Evolutionary conservation across 2,888 invertebrate species (phyloP), one percentile per base, ranked within the genome.

Genomic region (Scotopteryx bipunctaria): DNA sequence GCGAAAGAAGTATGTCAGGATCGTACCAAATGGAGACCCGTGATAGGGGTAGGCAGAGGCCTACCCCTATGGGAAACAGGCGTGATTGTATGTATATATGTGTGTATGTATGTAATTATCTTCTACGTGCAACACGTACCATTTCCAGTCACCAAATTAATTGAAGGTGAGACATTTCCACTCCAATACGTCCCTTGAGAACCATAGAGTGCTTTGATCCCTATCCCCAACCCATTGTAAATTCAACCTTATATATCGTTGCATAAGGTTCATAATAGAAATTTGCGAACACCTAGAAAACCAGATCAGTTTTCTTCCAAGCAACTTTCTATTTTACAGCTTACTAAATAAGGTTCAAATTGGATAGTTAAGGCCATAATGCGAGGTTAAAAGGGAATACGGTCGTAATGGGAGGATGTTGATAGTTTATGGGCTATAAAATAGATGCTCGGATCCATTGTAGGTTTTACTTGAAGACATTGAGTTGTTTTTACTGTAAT

Each of bases 351-450:
- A 37, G 33, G 33, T 44, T 32, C 11, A 27, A 33, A 21, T 6
- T 44, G 17, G 19, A 5, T 27, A 33, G 44, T 19, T 40, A 27
- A 5, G 33, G 13, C 5, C 11, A 27, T 38, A 38, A 27, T 50
- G 25, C 46, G 27, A 55, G 50, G 53, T 53, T 54, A 46, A 49
- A 36, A 57, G 19, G 46, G 46, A 41, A 23, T 35, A 36, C 36
- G 23, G 52, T 37, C 35, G 44, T 46, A 44, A 55, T 50, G 41
- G 53, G 25, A 40, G 41, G 47, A 32, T 42, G 43, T 55, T 55
- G 48, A 53, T 55, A 55, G 55, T 58, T 56, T 58, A 55, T 48
- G 27, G 51, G 21, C 42, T 43, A 51, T 57, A 61, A 57, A 61
- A 38, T 33, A 32, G 29, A 16, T 58, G 35, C 29, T 56, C 49